phyloP scores from a whole-genome alignment of 2,797 vertebrate species.

The Moxostoma hubbsi region DNA sequence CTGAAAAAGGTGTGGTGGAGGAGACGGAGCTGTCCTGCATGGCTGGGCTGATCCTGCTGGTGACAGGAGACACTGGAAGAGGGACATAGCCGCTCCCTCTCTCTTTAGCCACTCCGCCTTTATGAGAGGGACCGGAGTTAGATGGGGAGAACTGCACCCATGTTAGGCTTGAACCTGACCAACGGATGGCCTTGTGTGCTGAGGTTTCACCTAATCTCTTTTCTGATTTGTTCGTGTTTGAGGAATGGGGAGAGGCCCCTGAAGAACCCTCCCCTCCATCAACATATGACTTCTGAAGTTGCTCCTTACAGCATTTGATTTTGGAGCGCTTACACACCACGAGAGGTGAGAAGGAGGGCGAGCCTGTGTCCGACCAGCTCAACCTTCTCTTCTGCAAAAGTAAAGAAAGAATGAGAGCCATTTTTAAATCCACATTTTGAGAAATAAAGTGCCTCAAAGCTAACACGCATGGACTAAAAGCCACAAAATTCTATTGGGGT shows the following conservation, averaged over 20 bases:
- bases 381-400: conserved; percentile 75
- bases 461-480: no score
- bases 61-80: conserved; percentile 37
- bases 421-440: no score
- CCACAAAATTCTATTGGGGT: no score
- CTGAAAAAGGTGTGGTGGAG: conserved; percentile 69
- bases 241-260: background rate
- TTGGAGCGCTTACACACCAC: conserved; percentile 64
- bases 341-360: conserved; percentile 66
- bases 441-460: no score
- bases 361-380: conserved; percentile 77
- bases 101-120: conserved; percentile 44
- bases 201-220: conserved; percentile 34
- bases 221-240: conserved; percentile 20
- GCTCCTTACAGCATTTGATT: conserved; percentile 51
- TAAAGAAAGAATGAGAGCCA: background rate
- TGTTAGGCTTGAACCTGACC: conserved; percentile 80
- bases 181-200: conserved; percentile 64
- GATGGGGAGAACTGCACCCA: conserved; percentile 84
- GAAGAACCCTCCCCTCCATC: conserved; percentile 28
- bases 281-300: conserved; percentile 29
- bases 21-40: conserved; percentile 79
- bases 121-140: conserved; percentile 64
- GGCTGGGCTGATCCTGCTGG: conserved; percentile 70
- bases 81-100: conserved; percentile 46